phyloP scores from a whole-genome alignment of 2,113 vertebrate species.

The Anhinga anhinga region DNA sequence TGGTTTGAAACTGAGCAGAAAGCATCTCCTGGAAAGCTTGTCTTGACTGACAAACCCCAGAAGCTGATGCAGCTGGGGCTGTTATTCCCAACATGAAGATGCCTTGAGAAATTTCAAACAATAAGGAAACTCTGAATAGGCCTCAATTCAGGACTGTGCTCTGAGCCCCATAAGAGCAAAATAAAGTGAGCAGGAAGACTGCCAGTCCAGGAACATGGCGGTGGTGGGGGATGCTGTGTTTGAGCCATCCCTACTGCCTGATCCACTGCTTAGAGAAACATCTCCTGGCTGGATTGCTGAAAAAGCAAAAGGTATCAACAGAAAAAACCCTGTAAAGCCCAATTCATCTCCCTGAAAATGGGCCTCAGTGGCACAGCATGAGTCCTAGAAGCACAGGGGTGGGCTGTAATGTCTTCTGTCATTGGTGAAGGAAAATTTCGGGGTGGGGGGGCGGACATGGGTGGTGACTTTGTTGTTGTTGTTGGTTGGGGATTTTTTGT shows the following conservation, averaged over 20 bases:
- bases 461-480: not conserved
- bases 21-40: not conserved
- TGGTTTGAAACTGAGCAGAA: constrained; percentile 49
- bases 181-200: not conserved
- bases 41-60: constrained; percentile 49
- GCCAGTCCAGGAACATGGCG: not conserved
- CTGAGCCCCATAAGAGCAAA: not conserved
- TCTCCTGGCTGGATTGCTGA: not conserved
- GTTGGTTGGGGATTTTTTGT: not conserved
- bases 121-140: not conserved
- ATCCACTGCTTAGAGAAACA: not conserved
- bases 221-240: not conserved
- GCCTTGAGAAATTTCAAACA: constrained; percentile 35
- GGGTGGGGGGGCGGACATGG: not conserved
- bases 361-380: not conserved
- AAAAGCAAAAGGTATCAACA: not conserved
- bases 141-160: not conserved
- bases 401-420: not conserved
- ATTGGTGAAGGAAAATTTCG: not conserved
- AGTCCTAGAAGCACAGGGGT: not conserved
- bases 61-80: not conserved
- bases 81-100: not conserved
- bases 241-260: not conserved
- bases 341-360: not conserved
- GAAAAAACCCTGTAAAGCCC: not conserved